phyloP scores from a whole-genome alignment of 2,113 vertebrate genomes.

The Halcyon malimbica region DNA sequence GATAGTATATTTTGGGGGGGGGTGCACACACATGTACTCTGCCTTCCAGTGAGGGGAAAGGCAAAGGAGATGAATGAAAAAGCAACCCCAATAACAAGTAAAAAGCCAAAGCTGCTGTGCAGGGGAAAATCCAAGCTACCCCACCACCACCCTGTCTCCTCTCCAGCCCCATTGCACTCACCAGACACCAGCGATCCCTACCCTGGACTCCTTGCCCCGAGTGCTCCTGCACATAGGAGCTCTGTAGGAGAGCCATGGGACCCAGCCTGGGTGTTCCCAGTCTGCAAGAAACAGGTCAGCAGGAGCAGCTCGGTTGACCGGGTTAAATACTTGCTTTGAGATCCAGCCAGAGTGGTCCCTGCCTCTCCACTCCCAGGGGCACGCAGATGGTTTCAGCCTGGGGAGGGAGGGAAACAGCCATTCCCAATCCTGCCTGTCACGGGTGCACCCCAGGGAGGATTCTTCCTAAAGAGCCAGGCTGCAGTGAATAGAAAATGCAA shows the following conservation, averaged over 20 bases:
- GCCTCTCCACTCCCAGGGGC: background rate
- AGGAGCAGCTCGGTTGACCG: background rate
- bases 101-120: background rate
- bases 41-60: background rate
- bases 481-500: background rate
- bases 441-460: fast-evolving
- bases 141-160: background rate
- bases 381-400: background rate
- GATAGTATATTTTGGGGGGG: background rate
- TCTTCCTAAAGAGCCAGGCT: background rate
- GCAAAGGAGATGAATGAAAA: background rate
- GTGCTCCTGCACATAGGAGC: background rate
- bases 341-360: background rate
- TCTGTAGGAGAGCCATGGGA: background rate
- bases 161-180: no score
- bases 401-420: background rate
- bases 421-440: background rate
- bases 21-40: background rate
- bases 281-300: background rate
- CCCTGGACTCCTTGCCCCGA: background rate
- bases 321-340: background rate
- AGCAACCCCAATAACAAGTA: background rate
- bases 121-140: background rate
- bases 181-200: background rate
- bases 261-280: background rate